A percentile compares a stretch with the other conserved stretches of the same genome.
phyloP scores from a whole-genome alignment of 37 sponge, comb jelly and placozoan genomes.

The Diacarnus erythraeanus region DNA sequence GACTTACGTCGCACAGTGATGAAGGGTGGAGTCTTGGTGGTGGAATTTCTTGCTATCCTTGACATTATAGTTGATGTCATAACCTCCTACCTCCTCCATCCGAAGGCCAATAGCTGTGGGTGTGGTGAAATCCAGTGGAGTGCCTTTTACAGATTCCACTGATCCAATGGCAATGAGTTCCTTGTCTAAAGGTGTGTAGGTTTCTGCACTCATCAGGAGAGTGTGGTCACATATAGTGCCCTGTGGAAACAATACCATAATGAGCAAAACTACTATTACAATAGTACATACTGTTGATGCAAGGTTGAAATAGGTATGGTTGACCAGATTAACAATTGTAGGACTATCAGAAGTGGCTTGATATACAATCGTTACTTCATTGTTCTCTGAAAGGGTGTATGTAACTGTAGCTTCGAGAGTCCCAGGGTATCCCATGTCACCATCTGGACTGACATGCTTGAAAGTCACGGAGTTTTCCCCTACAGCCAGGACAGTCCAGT shows the following conservation, averaged over 20 bases:
- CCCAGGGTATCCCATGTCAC: constrained; percentile 94
- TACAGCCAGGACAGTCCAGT: constrained; percentile 40
- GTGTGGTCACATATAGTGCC: constrained; percentile 30
- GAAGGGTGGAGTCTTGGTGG: not conserved
- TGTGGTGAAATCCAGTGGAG: constrained; percentile 72
- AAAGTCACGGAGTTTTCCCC: constrained; percentile 43
- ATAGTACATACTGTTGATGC: constrained; percentile 59
- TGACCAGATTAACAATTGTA: constrained; percentile 86
- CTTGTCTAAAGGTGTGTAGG: constrained; percentile 68
- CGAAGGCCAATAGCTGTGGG: constrained; percentile 69
- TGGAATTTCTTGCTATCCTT: constrained; percentile 3
- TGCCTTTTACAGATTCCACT: constrained; percentile 63
- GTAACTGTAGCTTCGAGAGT: constrained; percentile 45
- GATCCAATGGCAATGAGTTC: constrained; percentile 53
- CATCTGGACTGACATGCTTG: constrained; percentile 64
- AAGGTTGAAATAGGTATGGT: constrained; percentile 96
- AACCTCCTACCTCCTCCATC: constrained; percentile 67
- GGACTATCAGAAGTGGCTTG: constrained; percentile 60
- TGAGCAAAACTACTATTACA: not conserved
- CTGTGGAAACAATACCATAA: not conserved
- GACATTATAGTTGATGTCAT: constrained; percentile 78
- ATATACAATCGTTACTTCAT: constrained; percentile 71
- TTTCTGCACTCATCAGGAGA: constrained; percentile 30
- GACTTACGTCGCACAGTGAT: constrained; percentile 23
- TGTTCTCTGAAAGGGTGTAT: constrained; percentile 47